A percentile compares a stretch with the other conserved stretches of the same genome.
Conservation (phyloP, 1,140 invertebrate species). For the Drosophila suzukii region DNA sequence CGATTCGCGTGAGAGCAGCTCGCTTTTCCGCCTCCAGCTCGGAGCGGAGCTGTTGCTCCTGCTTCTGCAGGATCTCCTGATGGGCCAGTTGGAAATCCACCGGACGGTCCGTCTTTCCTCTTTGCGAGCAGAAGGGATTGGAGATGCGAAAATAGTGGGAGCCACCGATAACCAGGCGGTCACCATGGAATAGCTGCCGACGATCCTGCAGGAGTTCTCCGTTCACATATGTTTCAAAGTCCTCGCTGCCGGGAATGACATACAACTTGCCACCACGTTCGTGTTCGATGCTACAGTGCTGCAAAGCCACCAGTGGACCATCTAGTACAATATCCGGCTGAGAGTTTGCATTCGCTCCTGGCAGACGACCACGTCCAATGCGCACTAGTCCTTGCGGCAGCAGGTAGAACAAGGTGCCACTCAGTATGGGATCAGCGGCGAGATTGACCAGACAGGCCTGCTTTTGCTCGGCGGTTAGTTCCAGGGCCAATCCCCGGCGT, state of each 20-base stretch:
- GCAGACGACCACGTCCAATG: constrained; percentile 83
- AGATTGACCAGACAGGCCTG: constrained; percentile 88
- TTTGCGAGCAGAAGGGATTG: constrained; percentile 84
- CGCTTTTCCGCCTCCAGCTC: constrained; percentile 87
- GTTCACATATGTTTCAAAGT: constrained; percentile 88
- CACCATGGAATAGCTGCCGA: constrained; percentile 86
- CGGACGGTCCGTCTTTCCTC: constrained; percentile 59
- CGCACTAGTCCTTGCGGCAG: constrained; percentile 85
- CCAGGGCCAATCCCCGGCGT: constrained; percentile 86
- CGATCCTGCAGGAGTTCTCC: constrained; percentile 86
- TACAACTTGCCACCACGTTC: constrained; percentile 84
- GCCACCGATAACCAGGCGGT: constrained; percentile 88
- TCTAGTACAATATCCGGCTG: constrained; percentile 87
- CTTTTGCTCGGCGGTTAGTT: constrained; percentile 82
- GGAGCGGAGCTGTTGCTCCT: constrained; percentile 85
- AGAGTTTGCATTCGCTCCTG: constrained; percentile 37
- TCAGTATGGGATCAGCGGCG: constrained; percentile 89
- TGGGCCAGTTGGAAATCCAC: constrained; percentile 88
- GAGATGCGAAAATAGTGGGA: constrained; percentile 88
- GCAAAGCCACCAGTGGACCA: constrained; percentile 87
- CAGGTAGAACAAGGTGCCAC: constrained; percentile 88
- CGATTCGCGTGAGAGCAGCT: constrained; percentile 85
- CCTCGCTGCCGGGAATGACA: constrained; percentile 85
- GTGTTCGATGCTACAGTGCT: constrained; percentile 86
- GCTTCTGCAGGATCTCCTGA: constrained; percentile 87